Evolutionary conservation across 2,113 vertebrate species (phyloP), one percentile per base, ranked within the genome.

Genomic region (Podiceps cristatus): DNA sequence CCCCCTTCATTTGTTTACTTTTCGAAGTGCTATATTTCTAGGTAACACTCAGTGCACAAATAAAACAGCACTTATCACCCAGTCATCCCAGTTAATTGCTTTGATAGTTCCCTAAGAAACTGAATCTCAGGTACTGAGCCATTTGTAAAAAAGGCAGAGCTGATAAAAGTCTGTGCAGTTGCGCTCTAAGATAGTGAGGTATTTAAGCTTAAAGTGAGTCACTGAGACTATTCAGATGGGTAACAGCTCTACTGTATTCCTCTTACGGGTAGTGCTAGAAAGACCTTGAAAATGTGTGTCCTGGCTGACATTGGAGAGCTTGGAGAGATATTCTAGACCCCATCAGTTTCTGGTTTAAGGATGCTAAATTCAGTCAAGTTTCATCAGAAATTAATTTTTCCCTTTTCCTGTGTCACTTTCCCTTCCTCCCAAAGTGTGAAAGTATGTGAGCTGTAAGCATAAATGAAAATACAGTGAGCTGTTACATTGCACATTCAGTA

Each of bases 71-170:
- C 64, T 93, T 71, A 80, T 75, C 90, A 83, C 44, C 62, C 52
- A 73, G 44, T 74, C 79, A 79, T 91, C 86, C 93, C 58, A 58
- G 45, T 95, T 96, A 94, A 96, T 91, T 94, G 69, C 91, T 85
- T 72, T 69, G 60, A 44, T 28, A 31, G 45, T 91, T 78, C 7
- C 24, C 15, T 62, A 82, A 75, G 56, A 60, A 90, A 79, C 73
- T 91, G 66, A 81, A 66, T 55, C 5, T 74, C 66, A 68, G 49
- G 25, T 96, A 75, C 31, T 69, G 66, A 85, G 60, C 49, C 45
- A n/a, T 66, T 90, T 87, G 55, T 85, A 62, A 42, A 71, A 82
- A 85, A 72, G 44, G 33, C 31, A 76, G 69, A 89, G 42, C 91
- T 90, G 86, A 79, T 50, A 66, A 53, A 82, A 79, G 9, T 14